Base-by-base conservation (phyloP, 2,888 invertebrate genomes). In the Callinectes sapidus region DNA sequence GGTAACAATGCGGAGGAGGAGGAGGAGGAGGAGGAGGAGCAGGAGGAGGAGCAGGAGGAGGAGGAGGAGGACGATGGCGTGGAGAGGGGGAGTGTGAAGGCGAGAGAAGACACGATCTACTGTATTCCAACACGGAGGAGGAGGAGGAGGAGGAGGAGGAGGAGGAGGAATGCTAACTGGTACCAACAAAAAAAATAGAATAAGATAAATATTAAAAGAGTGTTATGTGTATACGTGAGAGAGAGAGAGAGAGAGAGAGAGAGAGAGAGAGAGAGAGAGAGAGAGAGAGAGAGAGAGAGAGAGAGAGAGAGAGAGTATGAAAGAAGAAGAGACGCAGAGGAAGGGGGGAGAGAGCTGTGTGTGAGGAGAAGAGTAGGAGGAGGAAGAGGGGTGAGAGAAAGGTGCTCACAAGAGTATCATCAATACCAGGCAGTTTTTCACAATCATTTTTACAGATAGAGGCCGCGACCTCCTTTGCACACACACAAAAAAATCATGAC, bases 401-500 rank as follows among this genome's bases (percentile, higher is more conserved):
- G 32, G 35, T 81, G 35, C 32, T 81, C 10, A 81, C 35, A 81
- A 35, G 14, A n/a, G 81, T 81, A 32, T 35, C 81, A 35, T 81
- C 81, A 81, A 81, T 81, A 35, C 35, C 14, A 1, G 35, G 81
- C 32, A 81, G 35, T 81, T 81, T 81, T 81, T 81, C 35, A 81
- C 81, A 2, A 23, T 81, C 81, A 81, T 81, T 81, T 81, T 81
- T 81, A 81, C 35, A 81, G 81, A 81, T 81, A 18, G 81, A 81
- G 81, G 81, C 81, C 81, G 16, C 81, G 81, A 35, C 81, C 81
- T 35, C 32, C 81, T 81, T 35, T 81, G 71, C 71, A 71, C n/a
- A 81, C 81, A 81, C 81, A 81, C 81, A 81, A 32, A 81, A 71
- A 81, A 81, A 35, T 81, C 32, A 81, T 81, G 81, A 81, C 81